phyloP scores from a whole-genome alignment of 2,888 invertebrate genomes.

The Arctia plantaginis region DNA sequence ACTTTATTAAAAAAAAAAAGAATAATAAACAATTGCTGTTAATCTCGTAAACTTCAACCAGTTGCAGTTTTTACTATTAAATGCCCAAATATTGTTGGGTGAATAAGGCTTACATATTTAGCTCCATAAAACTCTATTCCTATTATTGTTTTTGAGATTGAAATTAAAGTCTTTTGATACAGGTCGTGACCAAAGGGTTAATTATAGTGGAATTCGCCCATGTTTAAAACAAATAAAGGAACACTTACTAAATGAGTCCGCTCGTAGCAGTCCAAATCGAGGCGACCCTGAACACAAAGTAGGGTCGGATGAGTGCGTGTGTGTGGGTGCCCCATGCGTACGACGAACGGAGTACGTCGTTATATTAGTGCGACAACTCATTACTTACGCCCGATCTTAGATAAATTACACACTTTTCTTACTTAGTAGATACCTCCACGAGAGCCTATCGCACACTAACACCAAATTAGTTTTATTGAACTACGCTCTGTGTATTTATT shows the following conservation, averaged over 20 bases:
- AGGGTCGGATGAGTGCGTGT: slow-evolving; percentile 24
- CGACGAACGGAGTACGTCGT: slow-evolving; percentile 38
- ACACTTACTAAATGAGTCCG: slow-evolving; percentile 17
- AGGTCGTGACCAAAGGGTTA: background rate
- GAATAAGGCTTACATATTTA: background rate
- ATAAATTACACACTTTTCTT: slow-evolving; percentile 70
- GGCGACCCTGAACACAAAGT: slow-evolving; percentile 31
- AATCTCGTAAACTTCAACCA: background rate
- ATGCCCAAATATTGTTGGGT: background rate
- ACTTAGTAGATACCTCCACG: slow-evolving; percentile 47
- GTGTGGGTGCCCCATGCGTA: slow-evolving; percentile 33
- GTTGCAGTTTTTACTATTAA: background rate
- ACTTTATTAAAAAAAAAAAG: no score
- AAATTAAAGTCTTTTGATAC: background rate
- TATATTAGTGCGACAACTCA: slow-evolving; percentile 70
- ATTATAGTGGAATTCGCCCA: background rate
- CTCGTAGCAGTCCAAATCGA: slow-evolving; percentile 24
- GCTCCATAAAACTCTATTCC: background rate
- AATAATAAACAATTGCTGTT: background rate
- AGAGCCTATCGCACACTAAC: slow-evolving; percentile 48
- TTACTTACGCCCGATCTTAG: slow-evolving; percentile 77
- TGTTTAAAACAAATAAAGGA: slow-evolving; percentile 9
- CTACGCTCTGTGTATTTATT: slow-evolving; percentile 37
- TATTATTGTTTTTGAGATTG: background rate
- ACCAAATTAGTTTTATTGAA: slow-evolving; percentile 56